These are phyloP conservation scores for Platorchestia sp. DNA, from an alignment of 1,140 invertebrate genomes.

Conservation along the genomic window DNA sequence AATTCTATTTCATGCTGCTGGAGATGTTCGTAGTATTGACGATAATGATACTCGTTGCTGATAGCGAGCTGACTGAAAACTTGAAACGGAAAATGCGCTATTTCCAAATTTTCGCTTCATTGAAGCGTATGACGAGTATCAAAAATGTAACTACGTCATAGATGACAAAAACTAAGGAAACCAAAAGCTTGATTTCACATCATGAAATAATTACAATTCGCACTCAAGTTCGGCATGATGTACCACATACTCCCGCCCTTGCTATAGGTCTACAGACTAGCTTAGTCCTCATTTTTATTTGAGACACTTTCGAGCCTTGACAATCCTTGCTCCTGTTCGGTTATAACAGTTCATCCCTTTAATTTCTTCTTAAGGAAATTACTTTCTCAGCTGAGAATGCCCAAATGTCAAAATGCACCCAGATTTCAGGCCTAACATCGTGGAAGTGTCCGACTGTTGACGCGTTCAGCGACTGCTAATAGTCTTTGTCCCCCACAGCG, in stretches of 20 bases:
- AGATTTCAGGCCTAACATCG: not conserved
- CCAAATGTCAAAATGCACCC: not conserved
- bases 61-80: no score
- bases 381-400: not conserved
- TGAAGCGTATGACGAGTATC: not conserved
- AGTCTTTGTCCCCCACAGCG: not conserved
- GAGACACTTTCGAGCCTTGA: no score
- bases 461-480: not conserved
- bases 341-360: no score
- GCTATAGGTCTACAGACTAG: no score
- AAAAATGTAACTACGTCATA: not conserved
- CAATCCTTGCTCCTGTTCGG: no score
- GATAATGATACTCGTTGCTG: not conserved
- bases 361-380: not conserved
- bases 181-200: not conserved
- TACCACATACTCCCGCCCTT: not conserved
- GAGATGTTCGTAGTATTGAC: not conserved
- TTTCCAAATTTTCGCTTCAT: no score
- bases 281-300: no score
- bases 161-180: not conserved
- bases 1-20: not conserved
- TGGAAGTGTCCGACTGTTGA: not conserved
- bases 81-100: no score
- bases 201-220: not conserved
- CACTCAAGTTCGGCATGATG: not conserved